Conservation (phyloP, 1,140 invertebrate genomes). For the Drosophila lacertosa region DNA sequence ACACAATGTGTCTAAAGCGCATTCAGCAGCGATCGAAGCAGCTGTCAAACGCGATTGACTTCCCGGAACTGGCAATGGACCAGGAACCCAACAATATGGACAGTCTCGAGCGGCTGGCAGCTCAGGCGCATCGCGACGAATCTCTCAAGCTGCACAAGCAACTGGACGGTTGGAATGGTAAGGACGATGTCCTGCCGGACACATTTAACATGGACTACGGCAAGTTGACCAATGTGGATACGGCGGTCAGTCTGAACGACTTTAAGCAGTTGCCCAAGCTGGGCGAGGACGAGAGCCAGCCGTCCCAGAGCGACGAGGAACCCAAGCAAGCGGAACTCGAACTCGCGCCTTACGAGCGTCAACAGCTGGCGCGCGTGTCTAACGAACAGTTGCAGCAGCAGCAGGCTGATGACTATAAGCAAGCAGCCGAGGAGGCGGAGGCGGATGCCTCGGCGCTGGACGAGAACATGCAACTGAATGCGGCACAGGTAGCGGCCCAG, state of each 20-base stretch:
- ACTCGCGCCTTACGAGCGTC: slow-evolving; percentile 27
- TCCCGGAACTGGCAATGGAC: slow-evolving; percentile 1
- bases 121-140: slow-evolving; percentile 18
- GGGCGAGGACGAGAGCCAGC: slow-evolving; percentile 9
- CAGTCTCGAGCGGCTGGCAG: slow-evolving; percentile 24
- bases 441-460: background rate
- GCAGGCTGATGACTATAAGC: background rate
- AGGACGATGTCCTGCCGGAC: slow-evolving; percentile 9
- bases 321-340: slow-evolving; percentile 7
- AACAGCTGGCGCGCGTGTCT: slow-evolving; percentile 18
- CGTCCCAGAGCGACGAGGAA: slow-evolving; percentile 1
- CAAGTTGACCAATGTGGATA: slow-evolving; percentile 5
- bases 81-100: slow-evolving; percentile 6
- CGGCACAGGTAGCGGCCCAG: background rate
- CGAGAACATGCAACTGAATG: slow-evolving; percentile 11
- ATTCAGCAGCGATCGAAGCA: slow-evolving; percentile 8
- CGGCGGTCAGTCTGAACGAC: background rate
- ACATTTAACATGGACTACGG: slow-evolving; percentile 12
- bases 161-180: slow-evolving; percentile 24
- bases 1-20: slow-evolving; percentile 43
- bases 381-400: slow-evolving; percentile 8
- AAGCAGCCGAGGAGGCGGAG: background rate
- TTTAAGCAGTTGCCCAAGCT: slow-evolving; percentile 22
- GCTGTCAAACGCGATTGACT: slow-evolving; percentile 10
- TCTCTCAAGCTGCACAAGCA: slow-evolving; percentile 15